These are phyloP conservation scores for Alfaro cultratus DNA, from an alignment of 2,797 vertebrate species.

Conservation along the genomic window DNA sequence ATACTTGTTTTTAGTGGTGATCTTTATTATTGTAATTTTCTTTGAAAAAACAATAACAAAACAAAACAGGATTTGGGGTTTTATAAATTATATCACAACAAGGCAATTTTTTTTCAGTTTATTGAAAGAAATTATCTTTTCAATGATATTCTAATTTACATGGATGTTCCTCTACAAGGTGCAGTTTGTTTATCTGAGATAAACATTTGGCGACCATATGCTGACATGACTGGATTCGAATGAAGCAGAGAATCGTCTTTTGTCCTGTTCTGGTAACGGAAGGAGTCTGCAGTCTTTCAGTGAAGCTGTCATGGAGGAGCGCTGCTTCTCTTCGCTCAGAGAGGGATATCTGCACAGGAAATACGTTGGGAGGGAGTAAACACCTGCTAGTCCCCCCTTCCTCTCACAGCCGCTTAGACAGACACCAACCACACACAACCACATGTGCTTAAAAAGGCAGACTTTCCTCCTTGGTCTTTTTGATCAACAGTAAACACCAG, in stretches of 20 bases:
- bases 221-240: conserved; percentile 14
- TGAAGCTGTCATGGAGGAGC: conserved; percentile 46
- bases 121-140: neutral
- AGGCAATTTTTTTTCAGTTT: neutral
- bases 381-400: conserved; percentile 73
- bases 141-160: neutral
- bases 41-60: neutral
- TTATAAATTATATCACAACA: neutral
- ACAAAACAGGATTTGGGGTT: neutral
- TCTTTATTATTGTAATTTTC: neutral
- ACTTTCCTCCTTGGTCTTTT: conserved; percentile 48
- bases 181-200: neutral
- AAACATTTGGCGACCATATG: neutral
- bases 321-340: conserved; percentile 43
- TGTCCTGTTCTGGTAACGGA: conserved; percentile 14
- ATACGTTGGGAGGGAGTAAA: conserved; percentile 75
- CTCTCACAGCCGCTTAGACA: conserved; percentile 34
- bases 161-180: neutral
- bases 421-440: conserved; percentile 51
- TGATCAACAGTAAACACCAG: conserved; percentile 46
- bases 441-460: conserved; percentile 41
- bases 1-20: neutral
- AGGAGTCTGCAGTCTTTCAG: conserved; percentile 32
- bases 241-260: conserved; percentile 22
- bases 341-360: conserved; percentile 77